Conservation (phyloP, 2,888 invertebrate genomes). For the Plagodis dolabraria region DNA sequence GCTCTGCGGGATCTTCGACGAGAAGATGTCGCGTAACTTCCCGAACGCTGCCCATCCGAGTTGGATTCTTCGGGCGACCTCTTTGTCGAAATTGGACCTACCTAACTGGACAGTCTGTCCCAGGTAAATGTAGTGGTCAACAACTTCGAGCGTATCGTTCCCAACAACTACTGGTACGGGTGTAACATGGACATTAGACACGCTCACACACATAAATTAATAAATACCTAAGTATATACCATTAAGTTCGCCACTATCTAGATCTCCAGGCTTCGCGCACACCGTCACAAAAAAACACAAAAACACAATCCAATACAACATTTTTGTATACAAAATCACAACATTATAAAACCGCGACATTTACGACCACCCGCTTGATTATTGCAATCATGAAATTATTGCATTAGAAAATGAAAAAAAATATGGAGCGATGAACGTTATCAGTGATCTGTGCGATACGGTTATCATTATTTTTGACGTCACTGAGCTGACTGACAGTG, state of each 20-base stretch:
- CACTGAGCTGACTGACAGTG: conserved; percentile 57
- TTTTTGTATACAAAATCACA: conserved; percentile 44
- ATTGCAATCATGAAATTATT: conserved; percentile 45
- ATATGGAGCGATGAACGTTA: conserved; percentile 64
- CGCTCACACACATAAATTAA: background rate
- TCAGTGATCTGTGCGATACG: conserved; percentile 57
- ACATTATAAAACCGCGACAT: conserved; percentile 37
- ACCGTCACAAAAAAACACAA: conserved; percentile 53
- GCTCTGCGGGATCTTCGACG: too few relatives aligned
- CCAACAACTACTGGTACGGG: too few relatives aligned
- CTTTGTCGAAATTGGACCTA: too few relatives aligned
- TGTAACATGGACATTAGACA: too few relatives aligned
- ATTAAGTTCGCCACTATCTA: conserved; percentile 2
- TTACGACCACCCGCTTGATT: conserved; percentile 21
- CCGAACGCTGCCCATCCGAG: too few relatives aligned
- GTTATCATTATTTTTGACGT: conserved; percentile 55
- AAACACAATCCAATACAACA: conserved; percentile 54
- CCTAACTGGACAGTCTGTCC: too few relatives aligned
- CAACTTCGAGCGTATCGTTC: too few relatives aligned
- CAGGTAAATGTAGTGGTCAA: too few relatives aligned
- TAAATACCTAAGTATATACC: conserved; percentile 3
- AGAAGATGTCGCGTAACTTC: too few relatives aligned
- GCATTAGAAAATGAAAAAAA: conserved; percentile 54
- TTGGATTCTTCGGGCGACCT: too few relatives aligned
- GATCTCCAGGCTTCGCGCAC: conserved; percentile 46